phyloP scores from a whole-genome alignment of 23 tunicate genomes.

The Ciona savignyi region DNA sequence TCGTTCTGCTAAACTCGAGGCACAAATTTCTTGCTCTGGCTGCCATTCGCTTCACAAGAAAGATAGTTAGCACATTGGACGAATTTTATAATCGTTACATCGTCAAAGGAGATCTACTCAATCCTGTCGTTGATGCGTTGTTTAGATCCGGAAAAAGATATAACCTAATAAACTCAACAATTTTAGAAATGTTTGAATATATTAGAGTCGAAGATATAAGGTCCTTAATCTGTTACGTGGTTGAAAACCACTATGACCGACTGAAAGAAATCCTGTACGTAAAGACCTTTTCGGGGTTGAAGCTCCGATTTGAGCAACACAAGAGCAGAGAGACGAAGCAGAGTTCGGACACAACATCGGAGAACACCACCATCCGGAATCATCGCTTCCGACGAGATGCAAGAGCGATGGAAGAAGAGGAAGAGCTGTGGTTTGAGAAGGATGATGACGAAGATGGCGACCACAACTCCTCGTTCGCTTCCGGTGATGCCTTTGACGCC shows the following conservation, averaged over 20 bases:
- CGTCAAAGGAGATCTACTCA: constrained; percentile 77
- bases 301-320: constrained; percentile 73
- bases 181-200: constrained; percentile 80
- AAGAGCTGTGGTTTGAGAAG: constrained; percentile 90
- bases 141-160: constrained; percentile 67
- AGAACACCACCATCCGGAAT: constrained; percentile 2
- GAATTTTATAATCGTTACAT: constrained; percentile 85
- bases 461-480: not conserved
- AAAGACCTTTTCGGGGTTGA: constrained; percentile 67
- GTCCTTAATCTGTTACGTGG: constrained; percentile 38
- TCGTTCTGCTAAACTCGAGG: constrained; percentile 73
- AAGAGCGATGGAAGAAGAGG: constrained; percentile 73
- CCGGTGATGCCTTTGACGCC: constrained; percentile 35
- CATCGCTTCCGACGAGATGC: constrained; percentile 79
- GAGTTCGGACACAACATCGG: not conserved
- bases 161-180: constrained; percentile 88
- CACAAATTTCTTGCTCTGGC: constrained; percentile 74
- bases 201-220: constrained; percentile 69
- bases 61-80: constrained; percentile 65
- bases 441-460: constrained; percentile 51
- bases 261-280: constrained; percentile 62
- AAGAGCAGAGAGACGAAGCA: constrained; percentile 27
- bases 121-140: constrained; percentile 82
- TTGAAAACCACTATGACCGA: constrained; percentile 48
- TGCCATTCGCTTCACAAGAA: constrained; percentile 79